Conservation (phyloP, 2,797 vertebrate species). For the Triplophysa yarkandensis region DNA sequence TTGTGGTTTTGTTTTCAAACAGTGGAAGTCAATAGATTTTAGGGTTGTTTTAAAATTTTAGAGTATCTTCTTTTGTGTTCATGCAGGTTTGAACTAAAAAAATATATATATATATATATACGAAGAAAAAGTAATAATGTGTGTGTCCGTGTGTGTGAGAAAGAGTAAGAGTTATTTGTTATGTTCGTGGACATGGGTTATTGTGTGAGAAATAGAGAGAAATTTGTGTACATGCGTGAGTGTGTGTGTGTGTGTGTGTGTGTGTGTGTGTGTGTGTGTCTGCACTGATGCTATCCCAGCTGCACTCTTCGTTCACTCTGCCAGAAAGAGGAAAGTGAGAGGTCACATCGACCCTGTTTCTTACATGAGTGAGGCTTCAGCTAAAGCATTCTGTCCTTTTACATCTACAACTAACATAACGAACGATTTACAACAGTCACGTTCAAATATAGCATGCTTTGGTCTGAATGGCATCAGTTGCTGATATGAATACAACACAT, state of each 20-base stretch:
- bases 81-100: too few species aligned
- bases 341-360: slow-evolving; percentile 60
- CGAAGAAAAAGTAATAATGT: too few species aligned
- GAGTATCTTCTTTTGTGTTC: too few species aligned
- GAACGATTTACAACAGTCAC: background rate
- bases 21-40: too few species aligned
- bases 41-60: too few species aligned
- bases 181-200: too few species aligned
- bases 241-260: slow-evolving; percentile 14
- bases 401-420: slow-evolving; percentile 49
- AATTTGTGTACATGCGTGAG: background rate
- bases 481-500: background rate
- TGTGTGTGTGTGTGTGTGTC: slow-evolving; percentile 46
- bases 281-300: slow-evolving; percentile 57
- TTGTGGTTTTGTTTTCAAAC: too few species aligned
- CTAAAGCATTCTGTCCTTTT: slow-evolving; percentile 26
- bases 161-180: too few species aligned
- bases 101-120: too few species aligned
- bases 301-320: slow-evolving; percentile 59
- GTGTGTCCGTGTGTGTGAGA: too few species aligned
- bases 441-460: background rate
- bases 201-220: background rate
- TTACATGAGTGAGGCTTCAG: slow-evolving; percentile 54
- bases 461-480: background rate
- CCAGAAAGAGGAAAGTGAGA: slow-evolving; percentile 59